Conservation (phyloP, 2,113 vertebrate genomes). For the Rhombomys opimus region DNA sequence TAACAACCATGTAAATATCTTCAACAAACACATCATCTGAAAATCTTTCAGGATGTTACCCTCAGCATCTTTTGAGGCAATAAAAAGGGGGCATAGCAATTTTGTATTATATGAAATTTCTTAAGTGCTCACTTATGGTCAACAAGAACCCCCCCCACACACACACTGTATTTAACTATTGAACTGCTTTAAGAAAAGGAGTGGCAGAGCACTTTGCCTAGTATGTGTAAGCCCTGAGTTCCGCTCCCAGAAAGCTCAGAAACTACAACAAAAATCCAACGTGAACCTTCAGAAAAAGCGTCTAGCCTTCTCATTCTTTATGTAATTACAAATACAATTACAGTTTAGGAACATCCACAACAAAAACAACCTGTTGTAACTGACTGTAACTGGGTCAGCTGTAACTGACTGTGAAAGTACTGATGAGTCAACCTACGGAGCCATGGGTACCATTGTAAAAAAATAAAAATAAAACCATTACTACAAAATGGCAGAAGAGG, state of each 20-base stretch:
- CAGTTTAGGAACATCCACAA: not conserved
- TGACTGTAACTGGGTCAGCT: not conserved
- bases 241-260: not conserved
- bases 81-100: not conserved
- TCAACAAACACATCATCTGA: not conserved
- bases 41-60: constrained; percentile 25
- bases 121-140: not conserved
- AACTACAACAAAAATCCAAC: not conserved
- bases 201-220: not conserved
- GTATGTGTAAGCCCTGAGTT: not conserved
- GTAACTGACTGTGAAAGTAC: not conserved
- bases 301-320: constrained; percentile 53
- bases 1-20: not conserved
- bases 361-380: not conserved
- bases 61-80: not conserved
- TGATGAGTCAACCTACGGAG: not conserved
- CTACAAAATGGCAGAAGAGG: not conserved
- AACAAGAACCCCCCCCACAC: not conserved
- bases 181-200: not conserved
- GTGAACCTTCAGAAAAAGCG: not conserved
- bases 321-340: constrained; percentile 3
- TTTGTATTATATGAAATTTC: not conserved
- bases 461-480: not conserved
- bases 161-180: not conserved
- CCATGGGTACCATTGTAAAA: not conserved